These are phyloP conservation scores for Molorchus minor DNA, from an alignment of 2,888 invertebrate genomes.

Conservation along the genomic window DNA sequence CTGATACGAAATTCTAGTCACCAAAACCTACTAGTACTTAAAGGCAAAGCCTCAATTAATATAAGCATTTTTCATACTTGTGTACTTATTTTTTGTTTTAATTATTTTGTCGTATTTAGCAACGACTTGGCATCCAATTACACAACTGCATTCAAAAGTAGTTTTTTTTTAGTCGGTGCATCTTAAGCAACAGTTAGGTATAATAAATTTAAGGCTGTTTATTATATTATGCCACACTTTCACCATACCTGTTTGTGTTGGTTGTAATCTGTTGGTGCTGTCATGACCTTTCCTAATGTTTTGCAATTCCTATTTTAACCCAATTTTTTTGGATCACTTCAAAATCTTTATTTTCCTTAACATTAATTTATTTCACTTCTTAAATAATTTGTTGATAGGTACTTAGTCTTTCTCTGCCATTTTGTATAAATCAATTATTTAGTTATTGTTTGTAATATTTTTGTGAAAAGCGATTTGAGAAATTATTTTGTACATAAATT, in stretches of 20 bases:
- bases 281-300: slow-evolving; percentile 18
- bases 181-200: slow-evolving; percentile 5
- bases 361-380: slow-evolving; percentile 25
- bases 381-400: slow-evolving; percentile 12
- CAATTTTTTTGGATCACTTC: background rate
- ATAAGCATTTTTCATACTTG: no score
- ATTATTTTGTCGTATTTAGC: background rate
- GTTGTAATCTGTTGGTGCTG: slow-evolving; percentile 37
- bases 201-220: slow-evolving; percentile 8
- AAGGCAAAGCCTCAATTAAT: no score
- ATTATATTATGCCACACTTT: slow-evolving; percentile 24
- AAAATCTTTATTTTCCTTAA: background rate
- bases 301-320: slow-evolving; percentile 6
- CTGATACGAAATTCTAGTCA: no score
- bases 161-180: background rate
- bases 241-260: slow-evolving; percentile 26
- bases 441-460: slow-evolving; percentile 35
- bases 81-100: no score
- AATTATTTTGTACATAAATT: slow-evolving; percentile 34
- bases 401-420: slow-evolving; percentile 13
- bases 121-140: no score
- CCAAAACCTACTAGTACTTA: background rate
- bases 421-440: slow-evolving; percentile 19
- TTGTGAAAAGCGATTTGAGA: slow-evolving; percentile 17
- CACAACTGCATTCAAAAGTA: no score